These are phyloP conservation scores for Anser brachyrhynchus DNA, from an alignment of 2,113 vertebrate genomes.

Conservation along the genomic window DNA sequence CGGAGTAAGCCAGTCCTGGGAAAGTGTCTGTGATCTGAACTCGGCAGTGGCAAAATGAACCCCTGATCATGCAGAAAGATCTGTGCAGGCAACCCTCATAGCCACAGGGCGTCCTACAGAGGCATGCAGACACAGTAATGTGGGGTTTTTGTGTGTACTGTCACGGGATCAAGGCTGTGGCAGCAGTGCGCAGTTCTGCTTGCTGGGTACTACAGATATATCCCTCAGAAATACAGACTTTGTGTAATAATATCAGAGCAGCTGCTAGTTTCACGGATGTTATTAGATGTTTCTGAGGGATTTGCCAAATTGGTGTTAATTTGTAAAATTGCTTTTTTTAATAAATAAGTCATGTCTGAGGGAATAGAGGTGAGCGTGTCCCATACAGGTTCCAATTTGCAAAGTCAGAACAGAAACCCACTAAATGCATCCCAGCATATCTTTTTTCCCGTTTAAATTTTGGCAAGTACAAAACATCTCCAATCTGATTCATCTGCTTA, in stretches of 20 bases:
- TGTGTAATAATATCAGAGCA: not conserved
- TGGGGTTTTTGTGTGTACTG: not conserved
- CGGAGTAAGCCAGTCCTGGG: not conserved
- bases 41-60: not conserved
- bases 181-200: not conserved
- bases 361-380: not conserved
- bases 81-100: not conserved
- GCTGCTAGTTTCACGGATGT: not conserved
- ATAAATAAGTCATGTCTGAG: conserved; percentile 31
- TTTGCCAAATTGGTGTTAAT: conserved; percentile 23
- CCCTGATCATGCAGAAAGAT: not conserved
- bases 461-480: not conserved
- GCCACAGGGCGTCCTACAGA: not conserved
- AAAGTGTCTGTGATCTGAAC: not conserved
- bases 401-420: conserved; percentile 3
- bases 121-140: not conserved
- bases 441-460: conserved; percentile 11
- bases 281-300: conserved; percentile 13
- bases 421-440: not conserved
- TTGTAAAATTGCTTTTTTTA: conserved; percentile 37
- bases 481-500: not conserved
- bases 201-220: not conserved
- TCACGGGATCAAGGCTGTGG: not conserved
- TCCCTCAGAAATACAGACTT: not conserved
- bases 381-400: not conserved